phyloP scores from a whole-genome alignment of 2,888 invertebrate genomes.

The Eupithecia dodoneata region DNA sequence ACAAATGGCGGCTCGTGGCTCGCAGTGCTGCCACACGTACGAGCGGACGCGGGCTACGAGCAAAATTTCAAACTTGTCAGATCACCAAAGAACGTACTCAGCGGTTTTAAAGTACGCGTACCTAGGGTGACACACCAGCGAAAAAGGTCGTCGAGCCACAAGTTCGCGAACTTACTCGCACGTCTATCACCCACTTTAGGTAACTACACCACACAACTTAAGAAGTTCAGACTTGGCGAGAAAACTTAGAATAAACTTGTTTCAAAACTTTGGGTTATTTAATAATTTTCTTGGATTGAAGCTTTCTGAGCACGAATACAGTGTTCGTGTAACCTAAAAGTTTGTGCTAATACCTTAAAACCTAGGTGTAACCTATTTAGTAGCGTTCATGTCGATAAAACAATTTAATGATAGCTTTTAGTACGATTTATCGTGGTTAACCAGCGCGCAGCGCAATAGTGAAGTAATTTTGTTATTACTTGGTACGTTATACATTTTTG shows the following conservation, averaged over 20 bases:
- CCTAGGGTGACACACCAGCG: no score
- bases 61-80: no score
- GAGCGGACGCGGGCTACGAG: no score
- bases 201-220: no score
- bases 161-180: no score
- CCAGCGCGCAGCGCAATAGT: conserved; percentile 26
- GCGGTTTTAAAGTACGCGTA: no score
- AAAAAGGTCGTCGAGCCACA: no score
- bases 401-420: conserved; percentile 41
- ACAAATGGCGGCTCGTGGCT: no score
- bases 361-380: conserved; percentile 40
- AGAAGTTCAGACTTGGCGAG: not conserved
- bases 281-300: not conserved
- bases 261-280: not conserved
- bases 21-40: no score
- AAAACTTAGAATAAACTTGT: not conserved
- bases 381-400: conserved; percentile 40
- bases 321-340: conserved; percentile 10
- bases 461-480: conserved; percentile 14
- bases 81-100: no score
- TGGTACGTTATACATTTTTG: not conserved
- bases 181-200: no score
- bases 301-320: not conserved
- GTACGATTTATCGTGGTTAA: conserved; percentile 31
- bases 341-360: conserved; percentile 33